Base-by-base conservation (phyloP, 2,888 invertebrate genomes). In the Nezara viridula region DNA sequence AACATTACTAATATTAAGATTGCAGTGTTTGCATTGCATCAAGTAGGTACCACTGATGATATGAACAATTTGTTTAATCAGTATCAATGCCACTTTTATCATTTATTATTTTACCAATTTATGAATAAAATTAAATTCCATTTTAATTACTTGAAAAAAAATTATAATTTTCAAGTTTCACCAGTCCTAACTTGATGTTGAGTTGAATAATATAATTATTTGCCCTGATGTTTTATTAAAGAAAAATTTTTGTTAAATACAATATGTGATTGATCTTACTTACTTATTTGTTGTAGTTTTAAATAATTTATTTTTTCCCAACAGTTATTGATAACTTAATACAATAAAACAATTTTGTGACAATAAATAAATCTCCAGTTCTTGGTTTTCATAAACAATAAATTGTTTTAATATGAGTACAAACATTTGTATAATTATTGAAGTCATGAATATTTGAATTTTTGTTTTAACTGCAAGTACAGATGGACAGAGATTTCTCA, bases 11-110 rank as follows among this genome's bases (percentile, higher is more conserved):
- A 44, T 44, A 81, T 7, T n/a, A 81, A 81, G 14, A 81, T 44
- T 81, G 81, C 81, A 81, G 44, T 81, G 81, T 81, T 81, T 81
- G 81, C 24, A 81, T 81, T 81, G 40, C 81, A 81, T 44, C 81
- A 44, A n/a, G 81, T 81, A 81, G 81, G 81, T 37, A n/a, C n/a
- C 24, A 44, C 12, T 81, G 12, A n/a, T 44, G 44, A 40, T 44
- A 81, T 40, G n/a, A 44, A 24, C 40, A 81, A 24, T 44, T 44
- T 81, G n/a, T 81, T 32, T 32, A 66, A 32, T 66, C 3, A 66
- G 4, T 66, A 66, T 66, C 19, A 66, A 19, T 66, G 16, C 66
- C 66, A 66, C 32, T 66, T 66, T 66, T 66, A 32, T 32, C 66
- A 2, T 32, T 66, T 32, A 66, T 66, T 32, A 66, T 16, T 66